Conservation (phyloP, 1,140 invertebrate species). For the Thaumetopoea pityocampa region DNA sequence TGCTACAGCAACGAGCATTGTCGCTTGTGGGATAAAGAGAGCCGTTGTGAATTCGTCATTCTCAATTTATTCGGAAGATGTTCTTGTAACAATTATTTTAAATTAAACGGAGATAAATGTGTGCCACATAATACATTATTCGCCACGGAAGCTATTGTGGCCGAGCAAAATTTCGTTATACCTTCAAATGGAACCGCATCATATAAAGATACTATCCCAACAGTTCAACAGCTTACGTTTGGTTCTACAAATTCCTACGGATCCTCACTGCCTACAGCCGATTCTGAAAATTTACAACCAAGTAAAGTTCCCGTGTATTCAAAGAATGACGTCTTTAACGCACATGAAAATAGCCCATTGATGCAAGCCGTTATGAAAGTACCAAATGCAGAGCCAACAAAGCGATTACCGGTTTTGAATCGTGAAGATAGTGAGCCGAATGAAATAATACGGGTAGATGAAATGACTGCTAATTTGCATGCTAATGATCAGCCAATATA, state of each 20-base stretch:
- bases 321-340: conserved; percentile 56
- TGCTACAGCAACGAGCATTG: conserved; percentile 94
- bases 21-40: conserved; percentile 86
- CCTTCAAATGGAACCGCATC: conserved; percentile 27
- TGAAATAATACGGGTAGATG: conserved; percentile 51
- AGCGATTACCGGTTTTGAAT: conserved; percentile 47
- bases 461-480: conserved; percentile 65
- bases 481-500: conserved; percentile 69
- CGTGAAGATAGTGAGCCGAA: conserved; percentile 57
- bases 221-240: conserved; percentile 3
- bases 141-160: conserved; percentile 57
- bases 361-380: conserved; percentile 63
- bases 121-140: conserved; percentile 59
- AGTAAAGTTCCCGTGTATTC: conserved; percentile 51
- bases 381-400: conserved; percentile 46
- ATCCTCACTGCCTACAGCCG: conserved; percentile 30
- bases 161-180: conserved; percentile 45
- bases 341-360: conserved; percentile 57
- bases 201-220: conserved; percentile 14
- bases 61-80: conserved; percentile 92
- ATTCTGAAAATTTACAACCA: conserved; percentile 45
- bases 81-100: conserved; percentile 84
- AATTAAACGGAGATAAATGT: conserved; percentile 81
- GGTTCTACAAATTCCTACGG: conserved; percentile 28
- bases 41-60: conserved; percentile 91